These are phyloP conservation scores for Oxyscelio sp. DNA, from an alignment of 2,888 invertebrate genomes.

Conservation along the genomic window DNA sequence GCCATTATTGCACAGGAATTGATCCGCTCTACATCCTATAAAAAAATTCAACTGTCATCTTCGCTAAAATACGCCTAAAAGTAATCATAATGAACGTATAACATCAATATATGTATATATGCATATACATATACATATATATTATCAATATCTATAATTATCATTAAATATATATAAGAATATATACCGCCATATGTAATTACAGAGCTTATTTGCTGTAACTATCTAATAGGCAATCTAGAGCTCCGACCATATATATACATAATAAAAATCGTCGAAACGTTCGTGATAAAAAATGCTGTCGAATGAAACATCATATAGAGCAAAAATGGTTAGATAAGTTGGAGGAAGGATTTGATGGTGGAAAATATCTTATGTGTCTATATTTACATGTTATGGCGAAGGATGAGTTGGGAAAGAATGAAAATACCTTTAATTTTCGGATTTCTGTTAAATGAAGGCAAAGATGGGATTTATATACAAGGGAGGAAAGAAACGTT, in stretches of 20 bases:
- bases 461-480: constrained; percentile 29
- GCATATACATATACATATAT: too few species aligned
- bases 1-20: constrained; percentile 93
- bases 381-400: constrained; percentile 43
- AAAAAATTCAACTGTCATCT: too few species aligned
- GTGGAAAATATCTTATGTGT: constrained; percentile 28
- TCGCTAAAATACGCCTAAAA: too few species aligned
- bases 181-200: too few species aligned
- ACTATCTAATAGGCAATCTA: too few species aligned
- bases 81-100: too few species aligned
- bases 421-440: constrained; percentile 5
- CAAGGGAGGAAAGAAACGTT: constrained; percentile 11
- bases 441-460: too few species aligned
- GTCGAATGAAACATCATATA: constrained; percentile 10
- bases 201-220: too few species aligned
- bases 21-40: constrained; percentile 91
- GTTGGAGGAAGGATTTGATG: background rate
- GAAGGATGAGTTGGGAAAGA: background rate
- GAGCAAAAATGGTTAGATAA: background rate
- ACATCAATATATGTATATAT: too few species aligned
- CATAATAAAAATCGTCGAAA: constrained; percentile 43
- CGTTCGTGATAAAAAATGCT: constrained; percentile 22
- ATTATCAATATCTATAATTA: too few species aligned
- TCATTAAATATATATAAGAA: too few species aligned
- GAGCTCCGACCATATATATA: too few species aligned